Percentiles rank a stretch among this genome's conserved stretches.
Conservation (phyloP, 2,888 invertebrate species). For the Diloba caeruleocephala region DNA sequence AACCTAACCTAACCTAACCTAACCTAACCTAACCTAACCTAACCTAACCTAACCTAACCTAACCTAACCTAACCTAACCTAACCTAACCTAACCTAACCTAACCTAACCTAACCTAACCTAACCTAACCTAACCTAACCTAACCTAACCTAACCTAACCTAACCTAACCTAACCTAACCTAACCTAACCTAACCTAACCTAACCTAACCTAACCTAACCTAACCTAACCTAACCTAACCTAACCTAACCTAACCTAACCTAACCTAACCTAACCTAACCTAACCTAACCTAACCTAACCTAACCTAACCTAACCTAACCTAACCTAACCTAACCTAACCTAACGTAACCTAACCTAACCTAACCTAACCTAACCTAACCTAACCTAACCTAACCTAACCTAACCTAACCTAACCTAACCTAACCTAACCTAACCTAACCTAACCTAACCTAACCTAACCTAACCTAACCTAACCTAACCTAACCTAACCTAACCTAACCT, state of each 20-base stretch:
- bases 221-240: conserved; percentile 18
- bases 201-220: background rate
- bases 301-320: conserved; percentile 31
- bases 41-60: background rate
- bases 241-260: no score
- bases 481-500: no score
- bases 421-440: conserved; percentile 30
- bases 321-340: conserved; percentile 30
- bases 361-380: background rate
- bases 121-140: background rate
- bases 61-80: background rate
- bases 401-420: background rate
- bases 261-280: conserved; percentile 20
- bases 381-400: background rate
- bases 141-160: background rate
- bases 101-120: background rate
- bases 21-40: conserved; percentile 4
- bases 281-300: conserved; percentile 31
- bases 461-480: conserved; percentile 28
- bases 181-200: background rate
- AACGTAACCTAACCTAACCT: background rate
- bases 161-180: background rate
- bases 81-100: background rate
- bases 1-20: conserved; percentile 15
- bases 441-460: conserved; percentile 34